Evolutionary conservation across 1,140 invertebrate species (phyloP).

Genomic region (Drosophila ambigua): DNA sequence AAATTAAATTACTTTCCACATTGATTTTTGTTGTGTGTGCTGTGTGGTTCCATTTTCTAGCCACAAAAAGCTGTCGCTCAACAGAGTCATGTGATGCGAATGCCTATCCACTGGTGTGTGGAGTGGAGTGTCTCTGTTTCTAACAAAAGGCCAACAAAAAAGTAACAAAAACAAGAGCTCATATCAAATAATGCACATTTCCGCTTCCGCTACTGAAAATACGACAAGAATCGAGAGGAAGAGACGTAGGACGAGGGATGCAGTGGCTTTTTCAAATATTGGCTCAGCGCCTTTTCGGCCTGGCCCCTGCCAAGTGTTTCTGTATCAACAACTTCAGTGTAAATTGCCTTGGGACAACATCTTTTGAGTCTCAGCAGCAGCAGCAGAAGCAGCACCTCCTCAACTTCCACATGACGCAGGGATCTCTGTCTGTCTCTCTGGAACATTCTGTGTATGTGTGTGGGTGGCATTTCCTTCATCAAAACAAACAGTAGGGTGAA

Average conservation of each 20-base stretch:
- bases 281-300: slow-evolving; percentile 43
- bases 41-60: no score
- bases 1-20: slow-evolving; percentile 43
- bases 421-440: background rate
- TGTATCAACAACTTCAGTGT: slow-evolving; percentile 79
- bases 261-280: slow-evolving; percentile 52
- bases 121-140: background rate
- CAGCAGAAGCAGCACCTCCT: no score
- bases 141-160: slow-evolving; percentile 12
- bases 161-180: slow-evolving; percentile 26
- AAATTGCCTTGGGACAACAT: slow-evolving; percentile 61
- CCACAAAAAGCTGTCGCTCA: no score
- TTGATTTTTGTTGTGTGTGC: slow-evolving; percentile 7
- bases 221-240: slow-evolving; percentile 28
- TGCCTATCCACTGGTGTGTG: slow-evolving; percentile 32
- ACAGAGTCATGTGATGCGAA: background rate
- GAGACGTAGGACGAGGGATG: slow-evolving; percentile 1
- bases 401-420: slow-evolving; percentile 15
- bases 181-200: slow-evolving; percentile 78
- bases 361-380: slow-evolving; percentile 50
- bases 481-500: slow-evolving; percentile 71
- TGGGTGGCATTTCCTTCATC: slow-evolving; percentile 65
- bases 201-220: slow-evolving; percentile 61
- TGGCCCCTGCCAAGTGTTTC: slow-evolving; percentile 63
- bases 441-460: slow-evolving; percentile 27